These are phyloP conservation scores for Bombus ignitus DNA, from an alignment of 1,140 invertebrate species.

Conservation along the genomic window DNA sequence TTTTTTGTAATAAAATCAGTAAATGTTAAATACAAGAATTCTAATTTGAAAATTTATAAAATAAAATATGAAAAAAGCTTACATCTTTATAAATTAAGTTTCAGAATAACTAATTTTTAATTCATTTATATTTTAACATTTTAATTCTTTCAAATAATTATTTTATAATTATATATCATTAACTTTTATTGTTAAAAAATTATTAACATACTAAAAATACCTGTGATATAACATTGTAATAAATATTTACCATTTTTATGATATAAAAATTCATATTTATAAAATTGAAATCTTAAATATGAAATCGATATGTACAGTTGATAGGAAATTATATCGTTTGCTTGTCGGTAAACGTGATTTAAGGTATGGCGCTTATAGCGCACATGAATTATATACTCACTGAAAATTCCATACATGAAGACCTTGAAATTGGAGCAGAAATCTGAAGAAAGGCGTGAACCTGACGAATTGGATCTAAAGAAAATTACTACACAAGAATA, in stretches of 20 bases:
- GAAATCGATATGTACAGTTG: not conserved
- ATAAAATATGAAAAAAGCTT: not conserved
- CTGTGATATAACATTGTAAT: not conserved
- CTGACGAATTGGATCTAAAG: not conserved
- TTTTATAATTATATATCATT: not conserved
- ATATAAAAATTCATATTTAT: not conserved
- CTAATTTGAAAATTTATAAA: not conserved
- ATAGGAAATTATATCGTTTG: too few species aligned
- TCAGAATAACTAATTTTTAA: not conserved
- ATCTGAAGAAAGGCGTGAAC: not conserved
- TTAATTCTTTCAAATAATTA: not conserved
- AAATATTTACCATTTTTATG: not conserved
- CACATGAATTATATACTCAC: not conserved
- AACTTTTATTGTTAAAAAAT: not conserved
- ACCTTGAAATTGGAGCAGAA: not conserved
- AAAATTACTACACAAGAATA: constrained; percentile 5
- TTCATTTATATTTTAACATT: not conserved
- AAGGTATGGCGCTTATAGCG: not conserved
- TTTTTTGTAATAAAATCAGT: not conserved
- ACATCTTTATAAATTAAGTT: not conserved
- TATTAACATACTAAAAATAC: not conserved
- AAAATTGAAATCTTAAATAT: not conserved
- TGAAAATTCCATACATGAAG: not conserved
- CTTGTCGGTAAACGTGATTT: not conserved
- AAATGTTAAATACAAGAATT: not conserved